Base-by-base conservation (phyloP, 2,797 vertebrate species). In the Triplophysa yarkandensis region DNA sequence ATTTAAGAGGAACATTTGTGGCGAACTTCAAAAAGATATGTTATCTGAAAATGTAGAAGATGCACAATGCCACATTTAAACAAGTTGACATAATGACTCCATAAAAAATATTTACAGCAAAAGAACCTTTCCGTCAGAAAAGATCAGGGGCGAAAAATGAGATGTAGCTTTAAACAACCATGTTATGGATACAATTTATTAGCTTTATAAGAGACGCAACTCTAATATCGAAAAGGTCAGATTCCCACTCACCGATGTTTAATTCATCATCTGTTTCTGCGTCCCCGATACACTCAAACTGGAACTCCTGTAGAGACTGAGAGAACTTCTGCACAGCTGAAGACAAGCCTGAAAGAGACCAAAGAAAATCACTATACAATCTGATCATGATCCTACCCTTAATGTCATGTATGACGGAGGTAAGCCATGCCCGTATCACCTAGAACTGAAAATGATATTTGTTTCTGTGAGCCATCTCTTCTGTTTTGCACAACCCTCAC, bases 201-300 rank as follows among this genome's bases (percentile, higher is more conserved):
- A 10, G 0, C 9, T n/a, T 32, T 48, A 8, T 44, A 30, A 43
- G 14, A 64, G 9, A 65, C n/a, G 48, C 23, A 54, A 27, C 3
- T 25, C 14, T 6, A 1, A 34, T 60, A 54, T 16, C 3, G 5
- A 54, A 54, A 52, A 23, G 48, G 21, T 4, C 23, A 11, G 19
- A 13, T 54, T 4, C 13, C 46, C 19, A 72, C 86, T 85, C 83
- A 99, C 96, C 97, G 64, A 99, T 98, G 79, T 93, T 99, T 80
- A 98, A 94, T 87, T 99, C 97, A 84, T 99, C 97, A 79, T 99
- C 96, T 5, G 97, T 99, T 91, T 99, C 97, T 23, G 96, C 96
- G 73, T 99, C 97, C 34, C 97, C 96, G 54, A 97, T 98, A 74
- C 96, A 98, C 81, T 99, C 96, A 86, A 98, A 98, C 80, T 99